Base-by-base conservation (phyloP, 2,888 invertebrate species). In the Prosapia bicincta region DNA sequence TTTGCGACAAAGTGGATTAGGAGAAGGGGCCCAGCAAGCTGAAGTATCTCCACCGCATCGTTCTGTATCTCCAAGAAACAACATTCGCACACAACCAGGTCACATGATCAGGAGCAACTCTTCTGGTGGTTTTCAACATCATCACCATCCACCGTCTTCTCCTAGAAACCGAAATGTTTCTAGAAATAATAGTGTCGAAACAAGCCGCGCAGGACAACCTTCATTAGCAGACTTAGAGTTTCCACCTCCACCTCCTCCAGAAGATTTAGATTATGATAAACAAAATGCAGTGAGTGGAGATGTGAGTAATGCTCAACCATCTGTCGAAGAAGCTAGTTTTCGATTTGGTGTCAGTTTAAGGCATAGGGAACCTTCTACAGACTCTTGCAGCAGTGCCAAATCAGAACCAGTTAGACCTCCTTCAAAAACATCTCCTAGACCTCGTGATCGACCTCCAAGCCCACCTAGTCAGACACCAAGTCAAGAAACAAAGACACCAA, bases 91-190 rank as follows among this genome's bases (percentile, higher is more conserved):
- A 1, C 90, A 90, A 82, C 85, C 85, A 7, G 90, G 91, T 23
- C 94, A 95, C 85, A 96, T 96, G 95, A 95, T 94, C 78, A 89
- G 95, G 54, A 95, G 94, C 82, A 96, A 95, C 85, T 95, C 95
- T 0, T 95, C 95, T 0, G 93, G 94, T 69, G 95, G 95, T 9
- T 83, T 83, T 73, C 81, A 81, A 72, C 82, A 81, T 23, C 80
- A 81, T 81, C 88, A 88, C 81, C 86, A 85, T 71, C 87, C 88
- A 0, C 88, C 88, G 77, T 90, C 90, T 73, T 90, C 91, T n/a
- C 79, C 23, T 88, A 78, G 79, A 30, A 74, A 74, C n/a, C 75
- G 76, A 20, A 72, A 79, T 38, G 78, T 74, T 68, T 72, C 28
- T 15, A 1, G 74, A n/a, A 72, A 71, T 13, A 54, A 54, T 20